Evolutionary conservation across 2,888 invertebrate genomes (phyloP), one percentile per base, ranked within the genome.

Genomic region (Scaptomyza flava): DNA sequence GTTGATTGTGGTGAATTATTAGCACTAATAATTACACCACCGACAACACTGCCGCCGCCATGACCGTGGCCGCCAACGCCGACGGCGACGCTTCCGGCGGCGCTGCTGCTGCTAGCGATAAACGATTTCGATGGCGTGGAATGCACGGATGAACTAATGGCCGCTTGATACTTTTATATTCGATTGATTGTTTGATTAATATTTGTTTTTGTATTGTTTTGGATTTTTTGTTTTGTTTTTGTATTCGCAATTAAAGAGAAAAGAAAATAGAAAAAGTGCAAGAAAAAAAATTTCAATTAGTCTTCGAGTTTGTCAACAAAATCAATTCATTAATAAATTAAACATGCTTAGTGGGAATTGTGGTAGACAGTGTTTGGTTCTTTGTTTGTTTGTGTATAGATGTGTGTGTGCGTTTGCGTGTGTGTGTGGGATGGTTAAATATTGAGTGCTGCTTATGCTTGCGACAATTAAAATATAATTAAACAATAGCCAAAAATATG

Each of bases 101-200:
- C 52, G 67, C 77, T 61, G 73, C 73, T 64, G 72, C 79, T 85
- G 72, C 67, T 82, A 68, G 76, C 88, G 72, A 94, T 93, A 92
- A 94, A 94, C 73, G 94, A 94, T 91, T 94, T 94, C 84, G 94
- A 94, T 66, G 94, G 94, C 80, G 94, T 94, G 90, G 94, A 94
- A 91, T 94, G 94, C 84, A 92, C 94, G 79, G 94, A 94, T 88
- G 94, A 94, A 85, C 93, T 95, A 91, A 97, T 95, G 89, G 97
- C 97, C 94, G 96, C 96, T 91, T 97, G 96, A 93, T 97, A 97
- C 97, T 97, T 95, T 63, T 60, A 59, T 67, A 50, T 45, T 76
- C 6, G 12, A 4, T 34, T 34, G 36, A 38, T 38, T 60, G 51
- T 34, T 66, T 52, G 33, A 27, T 27, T 46, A 74, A 48, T 34